Conservation (phyloP, 2,113 vertebrate genomes). For the Leucopsar rothschildi region DNA sequence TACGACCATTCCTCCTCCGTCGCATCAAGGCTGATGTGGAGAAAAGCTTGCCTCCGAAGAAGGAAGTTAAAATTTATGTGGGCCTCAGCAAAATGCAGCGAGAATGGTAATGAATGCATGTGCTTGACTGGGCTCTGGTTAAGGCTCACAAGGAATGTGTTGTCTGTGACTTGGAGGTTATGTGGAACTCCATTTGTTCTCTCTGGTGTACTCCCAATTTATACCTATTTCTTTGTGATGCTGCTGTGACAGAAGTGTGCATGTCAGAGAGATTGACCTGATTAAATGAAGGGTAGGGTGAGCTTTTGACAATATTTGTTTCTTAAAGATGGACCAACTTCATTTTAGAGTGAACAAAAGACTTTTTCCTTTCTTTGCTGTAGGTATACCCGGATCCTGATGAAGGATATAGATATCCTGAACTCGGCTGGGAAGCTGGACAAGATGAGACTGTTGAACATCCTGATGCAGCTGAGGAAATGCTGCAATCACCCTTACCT, state of each 20-base stretch:
- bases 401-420: slow-evolving; percentile 98
- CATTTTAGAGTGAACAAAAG: neutral
- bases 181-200: neutral
- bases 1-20: slow-evolving; percentile 93
- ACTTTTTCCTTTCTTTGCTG: neutral
- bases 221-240: rapidly evolving
- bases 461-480: slow-evolving; percentile 96
- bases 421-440: slow-evolving; percentile 97
- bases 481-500: slow-evolving; percentile 98
- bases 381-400: slow-evolving; percentile 96
- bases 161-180: neutral
- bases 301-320: neutral
- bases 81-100: slow-evolving; percentile 99
- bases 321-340: neutral
- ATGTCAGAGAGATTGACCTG: neutral
- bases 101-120: slow-evolving; percentile 82
- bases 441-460: slow-evolving; percentile 95
- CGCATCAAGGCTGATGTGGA: slow-evolving; percentile 98
- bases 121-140: neutral
- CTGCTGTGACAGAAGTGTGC: neutral
- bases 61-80: slow-evolving; percentile 97
- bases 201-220: neutral
- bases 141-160: neutral
- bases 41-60: slow-evolving; percentile 95
- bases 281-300: neutral